Evolutionary conservation across 2,797 vertebrate species (phyloP).

Genomic region (Onychomys torridus): DNA sequence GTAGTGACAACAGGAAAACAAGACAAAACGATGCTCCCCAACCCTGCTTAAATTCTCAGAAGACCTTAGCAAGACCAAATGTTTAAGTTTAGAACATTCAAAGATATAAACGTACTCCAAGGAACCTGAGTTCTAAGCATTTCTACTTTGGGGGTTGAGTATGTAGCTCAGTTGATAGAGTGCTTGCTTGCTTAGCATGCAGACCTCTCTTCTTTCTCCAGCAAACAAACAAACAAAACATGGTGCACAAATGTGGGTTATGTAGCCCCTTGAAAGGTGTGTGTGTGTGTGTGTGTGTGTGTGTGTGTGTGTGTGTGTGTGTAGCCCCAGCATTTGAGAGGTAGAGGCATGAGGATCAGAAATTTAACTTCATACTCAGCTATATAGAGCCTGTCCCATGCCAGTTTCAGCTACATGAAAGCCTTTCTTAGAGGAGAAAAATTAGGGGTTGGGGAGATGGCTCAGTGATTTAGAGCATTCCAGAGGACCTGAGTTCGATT

Average conservation of each 20-base stretch:
- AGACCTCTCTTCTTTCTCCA: background rate
- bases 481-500: background rate
- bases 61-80: rapidly evolving
- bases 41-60: background rate
- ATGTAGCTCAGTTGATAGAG: background rate
- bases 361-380: background rate
- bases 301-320: too few relatives aligned
- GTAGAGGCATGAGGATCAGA: background rate
- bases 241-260: too few relatives aligned
- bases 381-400: too few relatives aligned
- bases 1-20: background rate
- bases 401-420: background rate
- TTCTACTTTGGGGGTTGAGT: background rate
- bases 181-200: background rate
- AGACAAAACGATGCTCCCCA: background rate
- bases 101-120: background rate
- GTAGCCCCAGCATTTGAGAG: background rate
- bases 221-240: background rate
- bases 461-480: background rate
- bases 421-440: background rate
- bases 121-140: background rate
- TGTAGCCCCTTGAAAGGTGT: too few relatives aligned
- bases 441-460: too few relatives aligned
- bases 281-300: too few relatives aligned
- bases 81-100: background rate